Evolutionary conservation across 2,888 invertebrate genomes (phyloP).

Genomic region (Drosophila tanythrix): DNA sequence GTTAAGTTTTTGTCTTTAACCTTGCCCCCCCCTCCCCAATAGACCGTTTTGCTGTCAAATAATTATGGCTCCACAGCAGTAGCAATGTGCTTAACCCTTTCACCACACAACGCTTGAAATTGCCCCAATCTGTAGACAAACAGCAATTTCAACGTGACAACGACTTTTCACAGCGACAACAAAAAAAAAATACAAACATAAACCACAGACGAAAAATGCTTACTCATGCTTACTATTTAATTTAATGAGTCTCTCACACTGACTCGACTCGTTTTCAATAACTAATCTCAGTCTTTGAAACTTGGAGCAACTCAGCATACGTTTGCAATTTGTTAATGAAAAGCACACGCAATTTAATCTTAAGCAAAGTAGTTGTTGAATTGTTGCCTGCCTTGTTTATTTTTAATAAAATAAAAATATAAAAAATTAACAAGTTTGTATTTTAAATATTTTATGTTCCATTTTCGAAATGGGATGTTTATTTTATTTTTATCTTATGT

Average conservation of each 20-base stretch:
- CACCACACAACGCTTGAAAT: slow-evolving; percentile 2
- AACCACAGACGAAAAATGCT: slow-evolving; percentile 8
- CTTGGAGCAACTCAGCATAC: slow-evolving; percentile 13
- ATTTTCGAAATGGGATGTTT: too few relatives aligned
- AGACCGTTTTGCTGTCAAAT: neutral
- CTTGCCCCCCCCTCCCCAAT: neutral
- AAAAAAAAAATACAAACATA: slow-evolving; percentile 11
- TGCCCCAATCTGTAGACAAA: slow-evolving; percentile 1
- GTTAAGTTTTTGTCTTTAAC: slow-evolving; percentile 6
- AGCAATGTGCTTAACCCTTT: neutral
- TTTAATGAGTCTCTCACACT: slow-evolving; percentile 20
- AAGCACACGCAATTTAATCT: neutral
- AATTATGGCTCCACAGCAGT: neutral
- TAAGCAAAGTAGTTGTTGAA: neutral
- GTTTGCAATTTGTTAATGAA: neutral
- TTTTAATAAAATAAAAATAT: neutral
- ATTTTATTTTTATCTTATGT: too few relatives aligned
- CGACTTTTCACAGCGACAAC: slow-evolving; percentile 39
- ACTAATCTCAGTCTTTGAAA: neutral
- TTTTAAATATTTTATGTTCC: too few relatives aligned
- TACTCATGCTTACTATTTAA: slow-evolving; percentile 58
- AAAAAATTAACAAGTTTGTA: too few relatives aligned
- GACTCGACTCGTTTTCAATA: neutral
- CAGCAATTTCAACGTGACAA: slow-evolving; percentile 28
- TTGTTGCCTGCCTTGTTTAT: neutral